Conservation (phyloP, 2,888 invertebrate species). For the Eupithecia tripunctaria region DNA sequence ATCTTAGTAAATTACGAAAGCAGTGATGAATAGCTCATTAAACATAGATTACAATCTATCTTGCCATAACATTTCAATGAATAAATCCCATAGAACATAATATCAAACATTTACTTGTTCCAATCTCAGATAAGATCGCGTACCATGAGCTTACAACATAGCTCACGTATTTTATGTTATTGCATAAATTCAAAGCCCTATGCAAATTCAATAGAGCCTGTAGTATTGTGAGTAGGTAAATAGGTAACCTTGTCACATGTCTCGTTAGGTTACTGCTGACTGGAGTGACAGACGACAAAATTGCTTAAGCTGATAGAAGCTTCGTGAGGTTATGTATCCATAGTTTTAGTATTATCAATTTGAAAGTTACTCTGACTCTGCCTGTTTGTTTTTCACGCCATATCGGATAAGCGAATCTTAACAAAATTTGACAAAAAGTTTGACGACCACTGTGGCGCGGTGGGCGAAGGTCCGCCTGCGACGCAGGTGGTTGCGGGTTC, state of each 20-base stretch:
- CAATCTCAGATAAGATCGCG: not conserved
- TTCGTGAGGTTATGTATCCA: not conserved
- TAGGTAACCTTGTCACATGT: conserved; percentile 32
- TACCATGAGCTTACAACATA: conserved; percentile 6
- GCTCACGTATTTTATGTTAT: conserved; percentile 12
- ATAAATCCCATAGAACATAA: not conserved
- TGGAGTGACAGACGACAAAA: not conserved
- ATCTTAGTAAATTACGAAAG: not conserved
- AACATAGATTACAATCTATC: not conserved
- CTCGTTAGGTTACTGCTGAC: conserved; percentile 7
- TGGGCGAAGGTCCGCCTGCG: too few species aligned
- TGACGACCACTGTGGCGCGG: too few species aligned
- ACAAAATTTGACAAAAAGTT: too few species aligned
- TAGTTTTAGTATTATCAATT: too few species aligned
- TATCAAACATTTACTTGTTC: not conserved
- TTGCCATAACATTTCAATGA: not conserved
- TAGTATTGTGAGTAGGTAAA: conserved; percentile 20
- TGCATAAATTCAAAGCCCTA: conserved; percentile 13
- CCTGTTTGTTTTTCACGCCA: too few species aligned
- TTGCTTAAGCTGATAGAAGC: not conserved
- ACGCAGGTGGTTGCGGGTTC: too few species aligned
- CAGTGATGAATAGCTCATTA: not conserved
- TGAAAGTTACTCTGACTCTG: too few species aligned
- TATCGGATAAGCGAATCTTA: too few species aligned
- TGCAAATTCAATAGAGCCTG: conserved; percentile 10